Percentiles rank a stretch among this genome's conserved stretches.
Conservation (phyloP, 2,113 vertebrate species). For the Seriola rivoliana region DNA sequence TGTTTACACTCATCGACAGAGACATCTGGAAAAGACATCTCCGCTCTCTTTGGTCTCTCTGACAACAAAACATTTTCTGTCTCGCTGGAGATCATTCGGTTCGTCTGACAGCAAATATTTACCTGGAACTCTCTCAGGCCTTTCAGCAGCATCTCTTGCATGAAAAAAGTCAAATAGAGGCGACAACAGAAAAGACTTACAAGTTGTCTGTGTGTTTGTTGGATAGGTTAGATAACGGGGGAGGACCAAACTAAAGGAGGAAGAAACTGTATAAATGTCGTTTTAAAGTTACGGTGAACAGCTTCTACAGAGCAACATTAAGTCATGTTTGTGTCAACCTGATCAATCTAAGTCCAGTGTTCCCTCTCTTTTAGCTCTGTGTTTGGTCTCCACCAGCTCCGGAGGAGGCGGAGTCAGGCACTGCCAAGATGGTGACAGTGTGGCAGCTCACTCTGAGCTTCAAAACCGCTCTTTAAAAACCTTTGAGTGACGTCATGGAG, state of each 20-base stretch:
- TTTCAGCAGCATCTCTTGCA: neutral
- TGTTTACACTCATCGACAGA: conserved; percentile 38
- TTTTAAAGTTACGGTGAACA: too few relatives aligned
- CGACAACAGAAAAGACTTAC: neutral
- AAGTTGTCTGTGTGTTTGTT: conserved; percentile 2
- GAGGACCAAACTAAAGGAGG: neutral
- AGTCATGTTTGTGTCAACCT: too few relatives aligned
- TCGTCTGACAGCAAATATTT: conserved; percentile 63
- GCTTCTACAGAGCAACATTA: too few relatives aligned
- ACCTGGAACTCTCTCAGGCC: conserved; percentile 31
- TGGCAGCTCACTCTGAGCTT: too few relatives aligned
- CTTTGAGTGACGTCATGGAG: too few relatives aligned
- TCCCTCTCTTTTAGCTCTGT: too few relatives aligned
- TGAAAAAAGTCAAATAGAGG: neutral
- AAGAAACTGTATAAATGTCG: neutral
- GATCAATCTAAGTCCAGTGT: too few relatives aligned
- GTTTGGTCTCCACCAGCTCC: too few relatives aligned
- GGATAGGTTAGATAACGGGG: neutral
- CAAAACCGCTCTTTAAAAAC: too few relatives aligned
- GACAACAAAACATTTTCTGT: conserved; percentile 31
- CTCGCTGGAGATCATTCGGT: conserved; percentile 30
- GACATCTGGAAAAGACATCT: conserved; percentile 62
- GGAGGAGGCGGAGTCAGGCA: too few relatives aligned
- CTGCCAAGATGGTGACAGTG: too few relatives aligned
- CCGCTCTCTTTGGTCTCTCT: conserved; percentile 12